Conservation (phyloP, 1,140 invertebrate species). For the Wasmannia auropunctata region DNA sequence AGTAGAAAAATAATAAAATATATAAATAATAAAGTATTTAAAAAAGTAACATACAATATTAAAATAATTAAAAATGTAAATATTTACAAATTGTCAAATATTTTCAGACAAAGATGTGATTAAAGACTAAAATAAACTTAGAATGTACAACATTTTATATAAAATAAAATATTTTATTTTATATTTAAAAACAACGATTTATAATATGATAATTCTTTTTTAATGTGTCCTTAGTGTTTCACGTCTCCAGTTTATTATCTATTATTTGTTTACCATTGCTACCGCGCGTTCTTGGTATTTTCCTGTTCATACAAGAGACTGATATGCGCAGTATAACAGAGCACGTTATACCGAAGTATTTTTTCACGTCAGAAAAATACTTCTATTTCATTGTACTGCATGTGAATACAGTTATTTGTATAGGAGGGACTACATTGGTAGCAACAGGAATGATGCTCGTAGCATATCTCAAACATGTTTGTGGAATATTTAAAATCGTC, state of each 20-base stretch:
- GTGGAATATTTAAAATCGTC: constrained; percentile 18
- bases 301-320: background rate
- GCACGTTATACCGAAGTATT: background rate
- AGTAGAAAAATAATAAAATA: too few species aligned
- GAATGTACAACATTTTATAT: too few species aligned
- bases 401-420: background rate
- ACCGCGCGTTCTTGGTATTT: background rate
- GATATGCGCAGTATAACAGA: too few species aligned
- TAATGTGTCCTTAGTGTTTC: background rate
- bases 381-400: background rate
- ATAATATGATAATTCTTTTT: too few species aligned
- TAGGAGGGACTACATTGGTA: background rate
- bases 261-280: background rate
- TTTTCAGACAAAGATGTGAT: too few species aligned
- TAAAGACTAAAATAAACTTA: too few species aligned
- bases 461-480: background rate
- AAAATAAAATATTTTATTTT: too few species aligned
- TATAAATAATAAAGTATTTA: too few species aligned
- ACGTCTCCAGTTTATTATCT: background rate
- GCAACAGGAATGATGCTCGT: background rate
- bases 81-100: too few species aligned
- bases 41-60: too few species aligned
- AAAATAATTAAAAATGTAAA: too few species aligned
- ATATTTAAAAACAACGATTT: too few species aligned
- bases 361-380: background rate